These are phyloP conservation scores for Spodoptera littoralis DNA, from an alignment of 2,888 invertebrate genomes.

Conservation along the genomic window DNA sequence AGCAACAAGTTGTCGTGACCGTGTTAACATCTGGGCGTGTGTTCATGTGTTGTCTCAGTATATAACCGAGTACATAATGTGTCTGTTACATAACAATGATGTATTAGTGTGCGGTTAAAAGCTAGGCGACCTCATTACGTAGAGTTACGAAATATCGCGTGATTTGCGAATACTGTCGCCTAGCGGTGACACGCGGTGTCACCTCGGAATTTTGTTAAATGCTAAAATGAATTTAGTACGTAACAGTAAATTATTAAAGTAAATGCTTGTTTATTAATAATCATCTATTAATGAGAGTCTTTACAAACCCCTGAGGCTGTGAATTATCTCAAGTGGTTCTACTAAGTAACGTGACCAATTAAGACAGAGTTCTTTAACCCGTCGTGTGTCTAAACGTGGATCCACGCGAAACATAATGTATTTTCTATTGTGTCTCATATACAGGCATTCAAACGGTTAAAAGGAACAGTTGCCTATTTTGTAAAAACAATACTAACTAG, in stretches of 20 bases:
- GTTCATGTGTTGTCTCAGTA: conserved; percentile 14
- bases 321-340: no score
- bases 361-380: no score
- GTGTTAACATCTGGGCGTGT: conserved; percentile 43
- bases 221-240: neutral
- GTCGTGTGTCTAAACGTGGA: no score
- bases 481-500: no score
- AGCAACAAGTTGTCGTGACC: conserved; percentile 52
- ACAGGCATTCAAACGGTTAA: no score
- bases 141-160: conserved; percentile 46
- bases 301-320: no score
- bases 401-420: no score
- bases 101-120: conserved; percentile 56
- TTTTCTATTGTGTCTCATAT: no score
- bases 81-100: conserved; percentile 63
- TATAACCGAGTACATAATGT: conserved; percentile 31
- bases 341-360: no score
- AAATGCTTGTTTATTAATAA: no score
- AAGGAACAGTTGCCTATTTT: no score
- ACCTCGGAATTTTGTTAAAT: conserved; percentile 6
- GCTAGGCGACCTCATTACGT: conserved; percentile 53
- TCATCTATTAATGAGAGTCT: no score
- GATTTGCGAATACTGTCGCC: conserved; percentile 42
- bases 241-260: neutral
- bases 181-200: conserved; percentile 15